A percentile compares a stretch with the other conserved stretches of the same genome.
Evolutionary conservation across 2,113 vertebrate genomes (phyloP).

Genomic region (Pterophyllum scalare): DNA sequence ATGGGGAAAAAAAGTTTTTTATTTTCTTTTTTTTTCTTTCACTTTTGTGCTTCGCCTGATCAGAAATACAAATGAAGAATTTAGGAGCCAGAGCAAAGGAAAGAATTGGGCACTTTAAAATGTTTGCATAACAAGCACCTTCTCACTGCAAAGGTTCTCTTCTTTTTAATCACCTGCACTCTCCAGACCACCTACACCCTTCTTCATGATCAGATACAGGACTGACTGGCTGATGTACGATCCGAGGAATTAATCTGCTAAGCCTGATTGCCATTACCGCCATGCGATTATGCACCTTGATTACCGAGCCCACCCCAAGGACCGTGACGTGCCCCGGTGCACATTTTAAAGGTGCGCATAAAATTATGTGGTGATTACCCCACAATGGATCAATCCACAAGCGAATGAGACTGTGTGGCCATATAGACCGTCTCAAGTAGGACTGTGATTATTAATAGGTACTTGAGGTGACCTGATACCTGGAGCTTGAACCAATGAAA

Average conservation of each 20-base stretch:
- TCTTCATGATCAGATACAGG: conserved; percentile 83
- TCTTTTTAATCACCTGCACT: conserved; percentile 84
- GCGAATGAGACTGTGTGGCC: conserved; percentile 72
- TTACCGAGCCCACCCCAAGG: conserved; percentile 82
- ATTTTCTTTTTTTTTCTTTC: conserved; percentile 57
- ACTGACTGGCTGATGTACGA: conserved; percentile 71
- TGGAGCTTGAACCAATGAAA: conserved; percentile 61
- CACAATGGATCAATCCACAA: conserved; percentile 78
- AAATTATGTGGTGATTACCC: conserved; percentile 85
- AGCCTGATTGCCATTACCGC: conserved; percentile 84
- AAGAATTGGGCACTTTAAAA: conserved; percentile 80
- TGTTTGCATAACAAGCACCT: conserved; percentile 85
- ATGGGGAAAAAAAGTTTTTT: conserved; percentile 34
- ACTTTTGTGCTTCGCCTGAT: conserved; percentile 58
- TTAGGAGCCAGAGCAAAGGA: conserved; percentile 69
- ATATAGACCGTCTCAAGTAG: conserved; percentile 82
- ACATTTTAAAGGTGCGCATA: conserved; percentile 81
- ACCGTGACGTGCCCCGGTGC: conserved; percentile 73
- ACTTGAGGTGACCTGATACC: conserved; percentile 80
- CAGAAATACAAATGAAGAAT: conserved; percentile 77
- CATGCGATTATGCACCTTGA: conserved; percentile 85
- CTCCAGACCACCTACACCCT: conserved; percentile 87
- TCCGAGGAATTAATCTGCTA: conserved; percentile 82
- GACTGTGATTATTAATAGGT: conserved; percentile 84
- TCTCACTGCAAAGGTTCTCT: conserved; percentile 73